Evolutionary conservation across 2,888 invertebrate genomes (phyloP).

Genomic region (Pristionchus arcanus): DNA sequence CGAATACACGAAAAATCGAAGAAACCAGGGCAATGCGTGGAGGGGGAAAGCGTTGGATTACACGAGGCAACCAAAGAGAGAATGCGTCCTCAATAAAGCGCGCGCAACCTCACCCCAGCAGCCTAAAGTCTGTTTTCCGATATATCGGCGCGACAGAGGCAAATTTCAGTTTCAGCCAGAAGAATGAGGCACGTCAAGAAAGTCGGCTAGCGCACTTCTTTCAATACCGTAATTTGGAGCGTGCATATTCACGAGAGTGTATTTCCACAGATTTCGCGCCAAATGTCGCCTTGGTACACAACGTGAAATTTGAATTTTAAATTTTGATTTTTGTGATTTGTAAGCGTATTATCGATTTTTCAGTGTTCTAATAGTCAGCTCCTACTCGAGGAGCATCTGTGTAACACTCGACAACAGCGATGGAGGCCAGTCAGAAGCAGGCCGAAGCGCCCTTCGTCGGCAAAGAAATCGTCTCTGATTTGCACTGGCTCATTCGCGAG

Average conservation of each 20-base stretch:
- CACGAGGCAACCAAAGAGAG: neutral
- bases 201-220: neutral
- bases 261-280: neutral
- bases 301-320: neutral
- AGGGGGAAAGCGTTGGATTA: neutral
- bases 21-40: neutral
- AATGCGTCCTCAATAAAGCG: neutral
- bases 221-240: neutral
- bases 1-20: neutral
- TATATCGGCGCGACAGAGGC: conserved; percentile 48
- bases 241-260: neutral
- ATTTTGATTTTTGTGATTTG: neutral
- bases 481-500: conserved; percentile 70
- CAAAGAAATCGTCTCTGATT: conserved; percentile 62
- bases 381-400: neutral
- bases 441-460: conserved; percentile 58
- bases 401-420: neutral
- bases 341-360: neutral
- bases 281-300: neutral
- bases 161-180: neutral
- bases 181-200: neutral
- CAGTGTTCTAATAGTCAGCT: neutral
- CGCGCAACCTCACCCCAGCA: neutral
- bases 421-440: conserved; percentile 39
- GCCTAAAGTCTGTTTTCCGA: conserved; percentile 40